Percentiles rank a stretch among this genome's conserved stretches.
Conservation (phyloP, 2,888 invertebrate genomes). For the Steromphala cineraria region DNA sequence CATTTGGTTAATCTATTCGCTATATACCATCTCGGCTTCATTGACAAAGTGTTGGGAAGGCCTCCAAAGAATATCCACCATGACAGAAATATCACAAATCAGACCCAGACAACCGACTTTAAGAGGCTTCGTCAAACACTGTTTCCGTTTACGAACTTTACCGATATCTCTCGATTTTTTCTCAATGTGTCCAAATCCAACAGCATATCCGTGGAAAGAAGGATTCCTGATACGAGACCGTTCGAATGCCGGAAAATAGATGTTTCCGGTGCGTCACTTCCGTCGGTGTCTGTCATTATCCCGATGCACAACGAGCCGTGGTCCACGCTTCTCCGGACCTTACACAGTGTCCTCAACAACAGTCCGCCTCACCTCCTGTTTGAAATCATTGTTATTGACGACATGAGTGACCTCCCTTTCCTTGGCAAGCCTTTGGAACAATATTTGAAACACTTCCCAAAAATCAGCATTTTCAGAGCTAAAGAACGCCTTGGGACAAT, state of each 20-base stretch:
- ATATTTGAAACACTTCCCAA: conserved; percentile 20
- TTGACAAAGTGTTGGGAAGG: background rate
- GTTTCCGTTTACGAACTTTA: background rate
- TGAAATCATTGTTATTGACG: conserved; percentile 30
- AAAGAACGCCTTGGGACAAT: conserved; percentile 25
- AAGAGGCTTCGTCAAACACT: background rate
- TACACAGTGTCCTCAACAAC: conserved; percentile 26
- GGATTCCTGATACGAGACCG: conserved; percentile 19
- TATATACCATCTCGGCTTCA: background rate
- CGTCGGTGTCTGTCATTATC: conserved; percentile 26
- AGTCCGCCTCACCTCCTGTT: conserved; percentile 12
- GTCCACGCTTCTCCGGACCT: conserved; percentile 26
- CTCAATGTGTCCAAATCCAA: conserved; percentile 22
- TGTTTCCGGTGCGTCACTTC: conserved; percentile 10
- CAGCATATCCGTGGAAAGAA: background rate
- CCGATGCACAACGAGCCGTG: conserved; percentile 31
- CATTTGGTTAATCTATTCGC: background rate
- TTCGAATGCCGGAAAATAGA: conserved; percentile 20
- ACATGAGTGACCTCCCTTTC: conserved; percentile 18
- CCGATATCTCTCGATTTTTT: conserved; percentile 10
- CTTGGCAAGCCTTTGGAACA: conserved; percentile 6
- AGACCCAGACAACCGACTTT: background rate
- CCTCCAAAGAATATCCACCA: too few relatives aligned
- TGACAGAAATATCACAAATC: background rate
- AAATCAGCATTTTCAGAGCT: conserved; percentile 9